Evolutionary conservation across 1,140 invertebrate genomes (phyloP).

Genomic region (Phymorhynchus buccinoides): DNA sequence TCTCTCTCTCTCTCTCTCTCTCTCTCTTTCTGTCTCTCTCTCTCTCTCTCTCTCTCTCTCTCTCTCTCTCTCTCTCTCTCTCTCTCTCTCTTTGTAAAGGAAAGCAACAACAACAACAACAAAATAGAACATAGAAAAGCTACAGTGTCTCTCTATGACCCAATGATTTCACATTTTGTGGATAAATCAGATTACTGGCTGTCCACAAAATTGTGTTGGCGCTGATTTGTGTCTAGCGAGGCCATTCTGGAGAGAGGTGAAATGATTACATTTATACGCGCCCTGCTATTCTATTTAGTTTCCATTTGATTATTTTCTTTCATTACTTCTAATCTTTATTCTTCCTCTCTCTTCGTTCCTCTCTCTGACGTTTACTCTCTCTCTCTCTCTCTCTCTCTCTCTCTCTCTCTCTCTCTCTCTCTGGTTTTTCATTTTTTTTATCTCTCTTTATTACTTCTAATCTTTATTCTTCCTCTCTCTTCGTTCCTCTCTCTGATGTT

Average conservation of each 20-base stretch:
- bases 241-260: no score
- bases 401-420: background rate
- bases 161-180: no score
- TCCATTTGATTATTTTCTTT: background rate
- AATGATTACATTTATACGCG: no score
- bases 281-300: background rate
- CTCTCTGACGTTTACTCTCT: no score
- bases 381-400: background rate
- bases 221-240: no score
- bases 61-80: slow-evolving; percentile 17
- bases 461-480: background rate
- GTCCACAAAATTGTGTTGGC: no score
- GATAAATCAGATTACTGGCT: no score
- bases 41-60: slow-evolving; percentile 27
- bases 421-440: background rate
- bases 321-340: background rate
- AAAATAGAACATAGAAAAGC: no score
- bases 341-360: no score
- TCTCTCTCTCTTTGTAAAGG: slow-evolving; percentile 4
- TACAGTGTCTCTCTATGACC: no score
- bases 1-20: no score
- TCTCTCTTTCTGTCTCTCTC: slow-evolving; percentile 23
- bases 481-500: background rate
- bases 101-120: no score
- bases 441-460: background rate